Percentiles rank a stretch among this genome's conserved stretches.
phyloP scores from a whole-genome alignment of 2,888 invertebrate genomes.

The Hydriomena furcata region DNA sequence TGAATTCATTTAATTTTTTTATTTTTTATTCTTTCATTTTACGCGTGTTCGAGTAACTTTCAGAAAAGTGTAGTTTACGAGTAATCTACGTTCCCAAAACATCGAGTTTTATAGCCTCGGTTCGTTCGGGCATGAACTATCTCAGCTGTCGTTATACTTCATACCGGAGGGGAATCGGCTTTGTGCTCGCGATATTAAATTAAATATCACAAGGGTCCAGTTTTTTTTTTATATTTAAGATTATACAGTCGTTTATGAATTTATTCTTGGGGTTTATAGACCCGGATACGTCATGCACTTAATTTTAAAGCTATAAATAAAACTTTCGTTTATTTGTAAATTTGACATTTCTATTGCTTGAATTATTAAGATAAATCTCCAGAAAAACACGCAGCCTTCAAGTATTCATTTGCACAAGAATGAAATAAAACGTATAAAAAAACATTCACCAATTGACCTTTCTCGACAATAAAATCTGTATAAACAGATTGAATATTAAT shows the following conservation, averaged over 20 bases:
- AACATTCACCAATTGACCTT: neutral
- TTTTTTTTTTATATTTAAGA: conserved; percentile 33
- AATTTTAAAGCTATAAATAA: too few relatives aligned
- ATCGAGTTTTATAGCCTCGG: conserved; percentile 27
- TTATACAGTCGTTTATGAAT: neutral
- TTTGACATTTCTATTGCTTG: too few relatives aligned
- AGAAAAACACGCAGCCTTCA: neutral
- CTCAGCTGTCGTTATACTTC: conserved; percentile 32
- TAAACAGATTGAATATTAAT: conserved; percentile 40
- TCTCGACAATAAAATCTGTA: neutral
- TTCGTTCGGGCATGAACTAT: conserved; percentile 31
- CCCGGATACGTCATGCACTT: too few relatives aligned
- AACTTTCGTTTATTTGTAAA: too few relatives aligned
- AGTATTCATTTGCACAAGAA: neutral
- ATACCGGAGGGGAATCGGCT: conserved; percentile 32
- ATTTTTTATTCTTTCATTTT: neutral
- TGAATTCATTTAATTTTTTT: too few relatives aligned
- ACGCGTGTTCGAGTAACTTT: neutral
- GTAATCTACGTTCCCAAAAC: conserved; percentile 27
- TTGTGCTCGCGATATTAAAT: conserved; percentile 34
- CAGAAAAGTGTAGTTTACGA: conserved; percentile 12
- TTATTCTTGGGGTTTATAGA: neutral
- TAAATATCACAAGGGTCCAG: conserved; percentile 35
- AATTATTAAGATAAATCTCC: too few relatives aligned
- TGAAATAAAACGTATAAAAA: neutral